phyloP scores from a whole-genome alignment of 92 coral and sea anemone genomes.

The Phymanthus crucifer region DNA sequence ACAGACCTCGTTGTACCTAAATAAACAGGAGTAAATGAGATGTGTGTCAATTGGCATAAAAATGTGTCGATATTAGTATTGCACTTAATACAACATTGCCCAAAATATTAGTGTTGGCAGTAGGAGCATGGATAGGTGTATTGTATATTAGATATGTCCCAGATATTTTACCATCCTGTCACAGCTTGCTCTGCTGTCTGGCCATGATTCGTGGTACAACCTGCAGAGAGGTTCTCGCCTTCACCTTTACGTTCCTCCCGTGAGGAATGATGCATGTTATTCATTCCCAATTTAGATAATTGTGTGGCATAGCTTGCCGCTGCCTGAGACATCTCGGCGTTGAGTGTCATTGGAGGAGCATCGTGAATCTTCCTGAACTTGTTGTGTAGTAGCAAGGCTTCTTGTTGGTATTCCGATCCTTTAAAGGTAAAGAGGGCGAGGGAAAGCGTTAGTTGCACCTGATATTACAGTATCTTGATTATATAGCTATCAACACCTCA shows the following conservation, averaged over 20 bases:
- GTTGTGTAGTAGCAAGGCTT: constrained; percentile 50
- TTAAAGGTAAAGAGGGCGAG: neutral
- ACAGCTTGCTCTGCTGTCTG: constrained; percentile 22
- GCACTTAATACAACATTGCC: too few species aligned
- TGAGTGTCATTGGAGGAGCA: constrained; percentile 59
- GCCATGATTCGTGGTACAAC: constrained; percentile 16
- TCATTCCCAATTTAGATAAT: constrained; percentile 3
- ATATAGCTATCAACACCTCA: too few species aligned
- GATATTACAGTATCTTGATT: neutral
- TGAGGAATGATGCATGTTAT: neutral
- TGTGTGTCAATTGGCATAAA: too few species aligned
- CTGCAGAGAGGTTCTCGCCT: constrained; percentile 24
- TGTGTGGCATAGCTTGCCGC: constrained; percentile 62
- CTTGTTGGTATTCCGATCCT: constrained; percentile 4
- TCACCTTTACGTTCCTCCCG: neutral
- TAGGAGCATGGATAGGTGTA: neutral
- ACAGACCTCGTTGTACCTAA: constrained; percentile 93
- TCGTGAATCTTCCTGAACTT: constrained; percentile 63
- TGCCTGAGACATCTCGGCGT: constrained; percentile 58
- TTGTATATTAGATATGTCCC: neutral
- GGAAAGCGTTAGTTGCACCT: too few species aligned
- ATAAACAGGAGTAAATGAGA: too few species aligned
- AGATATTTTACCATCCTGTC: constrained; percentile 5
- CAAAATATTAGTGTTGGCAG: too few species aligned
- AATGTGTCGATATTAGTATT: too few species aligned